Evolutionary conservation across 2,888 invertebrate genomes (phyloP).

Genomic region (Lasioglossum calceatum): DNA sequence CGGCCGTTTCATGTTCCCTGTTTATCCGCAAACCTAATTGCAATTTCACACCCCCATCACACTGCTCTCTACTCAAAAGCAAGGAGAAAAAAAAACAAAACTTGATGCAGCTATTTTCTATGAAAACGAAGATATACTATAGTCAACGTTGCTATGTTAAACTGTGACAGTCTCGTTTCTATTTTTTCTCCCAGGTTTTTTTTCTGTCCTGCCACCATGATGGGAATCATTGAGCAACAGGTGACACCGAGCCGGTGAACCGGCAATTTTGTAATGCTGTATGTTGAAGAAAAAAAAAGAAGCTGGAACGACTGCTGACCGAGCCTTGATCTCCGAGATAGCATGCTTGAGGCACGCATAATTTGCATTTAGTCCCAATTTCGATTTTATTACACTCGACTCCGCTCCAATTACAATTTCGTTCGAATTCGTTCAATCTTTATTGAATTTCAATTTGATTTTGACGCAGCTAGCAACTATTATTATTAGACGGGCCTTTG

Average conservation of each 20-base stretch:
- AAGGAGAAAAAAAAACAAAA: not conserved
- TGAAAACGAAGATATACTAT: not conserved
- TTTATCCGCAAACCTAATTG: not conserved
- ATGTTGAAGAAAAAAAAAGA: constrained; percentile 15
- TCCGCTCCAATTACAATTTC: not conserved
- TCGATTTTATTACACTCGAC: not conserved
- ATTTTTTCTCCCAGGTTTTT: not conserved
- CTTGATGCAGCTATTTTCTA: not conserved
- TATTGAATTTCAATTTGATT: too few species aligned
- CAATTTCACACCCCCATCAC: not conserved
- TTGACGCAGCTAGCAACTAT: too few species aligned
- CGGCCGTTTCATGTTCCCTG: not conserved
- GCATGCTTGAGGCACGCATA: not conserved
- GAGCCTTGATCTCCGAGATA: constrained; percentile 50
- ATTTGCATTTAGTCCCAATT: not conserved
- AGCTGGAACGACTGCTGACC: constrained; percentile 43
- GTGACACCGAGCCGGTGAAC: constrained; percentile 24
- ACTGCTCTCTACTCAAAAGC: not conserved
- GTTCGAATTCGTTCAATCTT: not conserved
- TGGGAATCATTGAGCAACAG: constrained; percentile 45
- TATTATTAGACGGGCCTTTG: too few species aligned
- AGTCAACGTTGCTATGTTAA: not conserved
- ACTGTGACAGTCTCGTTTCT: not conserved
- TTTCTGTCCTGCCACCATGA: not conserved
- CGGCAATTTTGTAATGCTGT: constrained; percentile 22